Evolutionary conservation across 1,140 invertebrate genomes (phyloP), one percentile per base, ranked within the genome.

Genomic region (Drosophila nigromelanica): DNA sequence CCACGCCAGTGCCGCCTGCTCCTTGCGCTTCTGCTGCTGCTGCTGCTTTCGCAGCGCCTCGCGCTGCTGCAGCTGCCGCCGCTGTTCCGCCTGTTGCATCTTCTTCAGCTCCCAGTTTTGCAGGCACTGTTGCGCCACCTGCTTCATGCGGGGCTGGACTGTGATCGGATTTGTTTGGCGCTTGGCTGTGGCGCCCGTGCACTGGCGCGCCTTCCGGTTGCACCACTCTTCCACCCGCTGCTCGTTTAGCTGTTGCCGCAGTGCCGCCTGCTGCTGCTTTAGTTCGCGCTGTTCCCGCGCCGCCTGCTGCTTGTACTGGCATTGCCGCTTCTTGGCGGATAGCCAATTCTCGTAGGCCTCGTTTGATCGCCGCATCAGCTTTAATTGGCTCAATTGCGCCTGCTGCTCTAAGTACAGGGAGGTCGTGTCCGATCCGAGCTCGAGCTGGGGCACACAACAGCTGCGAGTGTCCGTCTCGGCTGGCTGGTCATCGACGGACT

Each of bases 271-370:
- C 12, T 80, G 37, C 18, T 24, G 37, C 21, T 68, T 30, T 12
- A 24, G 43, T 24, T 73, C 40, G 11, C 54, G 33, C 10, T 58
- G 33, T 7, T 59, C 27, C 10, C 42, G 61, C 18, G 47, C 40
- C 1, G 56, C 69, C 21, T 71, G 73, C 5, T 58, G 40, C 15
- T 70, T 76, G 40, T 60, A 73, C 3, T 79, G 76, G 30, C 39
- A 18, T 15, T 73, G 73, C 3, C 43, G 61, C 4, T 52, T 55
- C 67, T 87, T 87, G 14, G 45, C 76, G n/a, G 76, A 73, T 8
- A 87, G 50, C 82, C 82, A 87, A 33, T 76, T 87, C 12, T 79
- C 66, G 48, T 79, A 87, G 50, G 82, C 82, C 42, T 79, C 83
- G 10, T 40, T 47, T 6, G 73, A 61, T 2, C 60, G 52, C 1